A percentile compares a stretch with the other conserved stretches of the same genome.
phyloP scores from a whole-genome alignment of 2,797 vertebrate species.

The Pogonophryne albipinna region DNA sequence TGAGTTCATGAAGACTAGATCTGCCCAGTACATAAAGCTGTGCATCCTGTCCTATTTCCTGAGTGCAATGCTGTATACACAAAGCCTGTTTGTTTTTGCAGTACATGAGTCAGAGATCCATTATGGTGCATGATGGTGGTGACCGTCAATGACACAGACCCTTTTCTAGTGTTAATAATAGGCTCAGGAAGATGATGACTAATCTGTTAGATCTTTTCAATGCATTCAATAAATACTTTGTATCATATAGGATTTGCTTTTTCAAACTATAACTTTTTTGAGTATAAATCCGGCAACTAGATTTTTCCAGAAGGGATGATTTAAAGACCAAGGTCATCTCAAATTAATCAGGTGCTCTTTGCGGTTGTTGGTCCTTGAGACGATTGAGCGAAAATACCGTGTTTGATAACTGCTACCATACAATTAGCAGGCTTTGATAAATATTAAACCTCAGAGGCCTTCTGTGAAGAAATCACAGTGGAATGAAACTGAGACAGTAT shows the following conservation, averaged over 20 bases:
- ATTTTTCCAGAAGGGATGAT: neutral
- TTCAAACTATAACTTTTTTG: neutral
- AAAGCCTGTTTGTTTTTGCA: neutral
- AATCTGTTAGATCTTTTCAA: neutral
- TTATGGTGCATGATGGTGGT: neutral
- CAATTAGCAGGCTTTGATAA: conserved; percentile 17
- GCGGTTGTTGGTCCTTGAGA: neutral
- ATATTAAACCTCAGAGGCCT: conserved; percentile 12
- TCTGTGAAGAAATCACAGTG: too few relatives aligned
- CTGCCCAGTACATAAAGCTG: neutral
- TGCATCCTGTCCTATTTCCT: neutral
- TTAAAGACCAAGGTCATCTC: neutral
- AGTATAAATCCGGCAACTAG: neutral
- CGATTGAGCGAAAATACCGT: neutral
- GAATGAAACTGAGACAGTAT: neutral
- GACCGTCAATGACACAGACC: neutral
- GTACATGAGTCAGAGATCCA: neutral
- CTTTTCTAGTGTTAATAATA: neutral
- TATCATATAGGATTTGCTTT: neutral
- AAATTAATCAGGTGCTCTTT: neutral
- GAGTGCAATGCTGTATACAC: neutral
- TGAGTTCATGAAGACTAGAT: neutral
- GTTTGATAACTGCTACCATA: neutral
- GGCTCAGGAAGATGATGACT: neutral
- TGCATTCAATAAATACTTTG: neutral